A percentile compares a stretch with the other conserved stretches of the same genome.
Evolutionary conservation across 2,888 invertebrate genomes (phyloP).

Genomic region (Aquatica leii): DNA sequence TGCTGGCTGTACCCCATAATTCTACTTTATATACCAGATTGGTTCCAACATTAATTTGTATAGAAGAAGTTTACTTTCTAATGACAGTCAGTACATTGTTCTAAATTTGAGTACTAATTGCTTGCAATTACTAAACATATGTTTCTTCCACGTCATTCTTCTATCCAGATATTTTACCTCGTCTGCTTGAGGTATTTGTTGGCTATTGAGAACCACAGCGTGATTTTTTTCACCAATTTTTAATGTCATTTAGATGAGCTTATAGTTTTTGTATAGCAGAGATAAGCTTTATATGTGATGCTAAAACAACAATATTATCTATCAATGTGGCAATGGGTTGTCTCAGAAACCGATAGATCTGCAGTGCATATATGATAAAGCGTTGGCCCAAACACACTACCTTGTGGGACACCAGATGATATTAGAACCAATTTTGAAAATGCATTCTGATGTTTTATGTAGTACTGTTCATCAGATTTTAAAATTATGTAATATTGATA

Average conservation of each 20-base stretch:
- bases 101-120: not conserved
- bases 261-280: not conserved
- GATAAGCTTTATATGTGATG: not conserved
- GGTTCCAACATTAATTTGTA: too few species aligned
- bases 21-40: too few species aligned
- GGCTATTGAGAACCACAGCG: not conserved
- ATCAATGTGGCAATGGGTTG: not conserved
- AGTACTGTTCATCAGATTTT: conserved; percentile 9
- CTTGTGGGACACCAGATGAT: conserved; percentile 10
- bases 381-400: conserved; percentile 8
- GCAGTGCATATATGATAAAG: conserved; percentile 2
- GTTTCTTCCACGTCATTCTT: not conserved
- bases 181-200: not conserved
- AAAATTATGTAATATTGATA: too few species aligned
- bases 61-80: too few species aligned
- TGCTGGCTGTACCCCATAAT: too few species aligned
- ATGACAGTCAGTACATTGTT: not conserved
- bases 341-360: conserved; percentile 3
- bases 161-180: too few species aligned
- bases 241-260: not conserved
- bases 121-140: not conserved
- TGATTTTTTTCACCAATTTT: not conserved
- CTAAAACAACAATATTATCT: too few species aligned
- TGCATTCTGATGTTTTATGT: conserved; percentile 5
- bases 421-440: not conserved